These are phyloP conservation scores for Echeneis naucrates DNA, from an alignment of 2,797 vertebrate genomes.

Conservation along the genomic window DNA sequence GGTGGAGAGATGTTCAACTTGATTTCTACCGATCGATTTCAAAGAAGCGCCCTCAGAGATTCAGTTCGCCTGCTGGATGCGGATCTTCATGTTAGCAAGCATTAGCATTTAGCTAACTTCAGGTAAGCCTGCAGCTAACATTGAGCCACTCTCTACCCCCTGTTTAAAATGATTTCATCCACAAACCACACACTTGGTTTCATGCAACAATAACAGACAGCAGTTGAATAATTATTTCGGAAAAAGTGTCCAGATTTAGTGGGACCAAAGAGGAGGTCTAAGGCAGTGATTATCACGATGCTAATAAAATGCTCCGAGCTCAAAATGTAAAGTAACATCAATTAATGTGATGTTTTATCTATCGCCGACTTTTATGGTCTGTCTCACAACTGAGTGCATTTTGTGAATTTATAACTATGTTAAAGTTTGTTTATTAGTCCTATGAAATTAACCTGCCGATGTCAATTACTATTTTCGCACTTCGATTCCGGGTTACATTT, in stretches of 20 bases:
- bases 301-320: too few species aligned
- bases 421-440: too few species aligned
- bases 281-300: too few species aligned
- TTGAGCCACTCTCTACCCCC: neutral
- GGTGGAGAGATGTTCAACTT: neutral
- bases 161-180: neutral
- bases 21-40: neutral
- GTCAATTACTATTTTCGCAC: too few species aligned
- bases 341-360: too few species aligned
- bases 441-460: too few species aligned
- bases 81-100: neutral
- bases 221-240: neutral
- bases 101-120: neutral
- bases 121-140: constrained; percentile 3
- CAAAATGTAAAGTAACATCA: too few species aligned
- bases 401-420: too few species aligned
- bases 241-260: neutral
- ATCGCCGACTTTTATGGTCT: too few species aligned
- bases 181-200: neutral
- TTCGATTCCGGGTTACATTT: too few species aligned
- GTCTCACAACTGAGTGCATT: too few species aligned
- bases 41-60: neutral
- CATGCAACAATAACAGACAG: too few species aligned
- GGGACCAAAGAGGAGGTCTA: neutral
- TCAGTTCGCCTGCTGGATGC: neutral